These are phyloP conservation scores for Anseranas semipalmata DNA, from an alignment of 2,113 vertebrate species.

Conservation along the genomic window DNA sequence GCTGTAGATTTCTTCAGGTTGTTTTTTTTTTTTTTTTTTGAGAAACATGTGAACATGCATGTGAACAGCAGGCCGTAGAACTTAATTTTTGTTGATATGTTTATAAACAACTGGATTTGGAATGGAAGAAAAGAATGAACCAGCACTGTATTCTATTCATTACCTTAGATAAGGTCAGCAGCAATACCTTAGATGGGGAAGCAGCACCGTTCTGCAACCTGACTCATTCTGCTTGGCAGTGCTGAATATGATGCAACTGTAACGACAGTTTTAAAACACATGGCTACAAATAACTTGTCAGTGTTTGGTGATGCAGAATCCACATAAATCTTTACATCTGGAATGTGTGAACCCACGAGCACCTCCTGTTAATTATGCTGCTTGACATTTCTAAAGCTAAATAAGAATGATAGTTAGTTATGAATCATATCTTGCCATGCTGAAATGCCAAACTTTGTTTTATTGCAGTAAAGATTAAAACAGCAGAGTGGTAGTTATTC, in stretches of 20 bases:
- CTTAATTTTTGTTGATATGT: not conserved
- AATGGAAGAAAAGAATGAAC: not conserved
- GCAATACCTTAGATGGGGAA: too few species aligned
- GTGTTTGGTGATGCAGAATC: not conserved
- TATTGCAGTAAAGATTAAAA: constrained; percentile 43
- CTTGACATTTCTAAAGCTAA: constrained; percentile 60
- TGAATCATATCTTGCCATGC: constrained; percentile 42
- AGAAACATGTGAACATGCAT: too few species aligned
- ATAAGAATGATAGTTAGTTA: constrained; percentile 32
- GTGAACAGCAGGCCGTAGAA: not conserved
- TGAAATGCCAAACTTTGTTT: constrained; percentile 48
- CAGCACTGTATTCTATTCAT: not conserved
- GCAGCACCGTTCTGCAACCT: not conserved
- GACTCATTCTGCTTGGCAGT: not conserved
- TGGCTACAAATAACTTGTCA: constrained; percentile 33
- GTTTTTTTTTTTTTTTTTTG: not conserved
- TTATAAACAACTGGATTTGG: not conserved
- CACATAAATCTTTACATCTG: constrained; percentile 14
- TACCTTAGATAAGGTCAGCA: not conserved
- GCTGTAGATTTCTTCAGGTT: not conserved
- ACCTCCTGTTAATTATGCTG: constrained; percentile 52
- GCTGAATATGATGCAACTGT: not conserved
- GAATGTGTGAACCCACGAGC: not conserved
- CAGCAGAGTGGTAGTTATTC: not conserved
- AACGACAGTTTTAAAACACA: constrained; percentile 45